A percentile compares a stretch with the other conserved stretches of the same genome.
Conservation (phyloP, 2,888 invertebrate species). For the Busseola fusca region DNA sequence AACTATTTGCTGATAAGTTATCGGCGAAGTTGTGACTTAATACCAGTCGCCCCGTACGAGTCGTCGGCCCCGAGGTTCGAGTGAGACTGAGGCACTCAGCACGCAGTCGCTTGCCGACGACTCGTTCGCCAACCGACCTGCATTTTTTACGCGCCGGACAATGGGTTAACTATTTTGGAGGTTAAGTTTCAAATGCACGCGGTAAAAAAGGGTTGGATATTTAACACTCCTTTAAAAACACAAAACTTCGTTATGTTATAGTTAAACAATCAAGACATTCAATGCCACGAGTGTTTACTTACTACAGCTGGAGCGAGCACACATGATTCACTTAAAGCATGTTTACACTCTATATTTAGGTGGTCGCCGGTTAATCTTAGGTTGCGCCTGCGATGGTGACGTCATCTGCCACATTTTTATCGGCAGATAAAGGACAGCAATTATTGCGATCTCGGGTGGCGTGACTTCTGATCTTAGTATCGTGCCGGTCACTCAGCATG, state of each 20-base stretch:
- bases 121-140: conserved; percentile 67
- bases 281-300: conserved; percentile 71
- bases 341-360: conserved; percentile 84
- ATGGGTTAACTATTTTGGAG: conserved; percentile 80
- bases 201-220: conserved; percentile 45
- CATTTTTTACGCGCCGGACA: conserved; percentile 84
- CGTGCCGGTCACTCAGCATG: conserved; percentile 30
- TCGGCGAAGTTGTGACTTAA: conserved; percentile 71
- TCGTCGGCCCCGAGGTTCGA: conserved; percentile 72
- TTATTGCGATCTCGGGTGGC: conserved; percentile 68
- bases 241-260: conserved; percentile 15
- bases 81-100: conserved; percentile 70
- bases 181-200: conserved; percentile 81
- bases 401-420: conserved; percentile 76
- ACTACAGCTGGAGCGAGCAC: conserved; percentile 68
- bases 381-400: conserved; percentile 79
- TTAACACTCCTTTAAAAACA: conserved; percentile 13
- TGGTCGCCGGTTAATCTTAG: conserved; percentile 70
- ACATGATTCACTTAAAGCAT: conserved; percentile 80
- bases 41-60: conserved; percentile 69
- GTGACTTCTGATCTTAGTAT: conserved; percentile 52
- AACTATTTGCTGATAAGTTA: conserved; percentile 86
- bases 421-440: conserved; percentile 73
- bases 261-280: conserved; percentile 51
- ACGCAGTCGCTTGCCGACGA: conserved; percentile 43